Percentiles rank a stretch among this genome's conserved stretches.
Evolutionary conservation across 2,113 vertebrate species (phyloP).

Genomic region (Pandion haliaetus): DNA sequence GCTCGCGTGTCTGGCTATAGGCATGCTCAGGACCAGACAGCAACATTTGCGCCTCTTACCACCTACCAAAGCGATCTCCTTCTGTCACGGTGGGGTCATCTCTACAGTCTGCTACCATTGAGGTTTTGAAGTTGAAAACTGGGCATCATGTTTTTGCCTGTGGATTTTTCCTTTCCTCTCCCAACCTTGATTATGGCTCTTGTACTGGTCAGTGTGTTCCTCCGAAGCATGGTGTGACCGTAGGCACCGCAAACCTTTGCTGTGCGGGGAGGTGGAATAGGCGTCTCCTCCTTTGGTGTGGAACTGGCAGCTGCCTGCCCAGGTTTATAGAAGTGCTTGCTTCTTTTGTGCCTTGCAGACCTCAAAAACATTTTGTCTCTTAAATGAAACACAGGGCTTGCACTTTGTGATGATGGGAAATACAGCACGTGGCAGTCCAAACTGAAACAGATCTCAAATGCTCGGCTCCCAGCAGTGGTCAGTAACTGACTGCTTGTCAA

Average conservation of each 20-base stretch:
- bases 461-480: not conserved
- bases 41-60: too few species aligned
- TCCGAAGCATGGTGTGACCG: not conserved
- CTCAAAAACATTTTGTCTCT: not conserved
- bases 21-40: not conserved
- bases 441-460: not conserved
- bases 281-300: not conserved
- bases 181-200: not conserved
- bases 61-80: not conserved
- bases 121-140: not conserved
- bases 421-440: not conserved
- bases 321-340: not conserved
- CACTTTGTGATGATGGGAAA: not conserved
- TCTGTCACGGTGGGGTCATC: not conserved
- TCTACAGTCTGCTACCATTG: rapidly evolving
- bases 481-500: not conserved
- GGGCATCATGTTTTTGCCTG: not conserved
- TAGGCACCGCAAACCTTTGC: not conserved
- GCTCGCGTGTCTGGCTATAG: not conserved
- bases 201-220: not conserved
- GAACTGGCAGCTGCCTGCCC: not conserved
- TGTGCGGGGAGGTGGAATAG: too few species aligned
- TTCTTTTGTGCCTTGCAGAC: not conserved
- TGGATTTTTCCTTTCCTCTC: not conserved
- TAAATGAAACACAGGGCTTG: not conserved